Evolutionary conservation across 2,888 invertebrate species (phyloP).

Genomic region (Leptopilina drosophilae): DNA sequence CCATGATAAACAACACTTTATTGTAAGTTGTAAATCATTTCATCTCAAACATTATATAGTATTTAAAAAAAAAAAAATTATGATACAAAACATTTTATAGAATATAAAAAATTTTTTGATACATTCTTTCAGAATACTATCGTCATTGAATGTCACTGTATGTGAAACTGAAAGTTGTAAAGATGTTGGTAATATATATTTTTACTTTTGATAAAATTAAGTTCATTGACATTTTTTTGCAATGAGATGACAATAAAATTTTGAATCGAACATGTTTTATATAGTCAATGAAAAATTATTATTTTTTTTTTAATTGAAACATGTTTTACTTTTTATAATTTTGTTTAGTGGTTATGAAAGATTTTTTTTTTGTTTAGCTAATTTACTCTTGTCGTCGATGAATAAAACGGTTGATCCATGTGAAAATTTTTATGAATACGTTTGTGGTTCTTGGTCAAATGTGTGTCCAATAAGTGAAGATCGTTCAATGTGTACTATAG

Average conservation of each 20-base stretch:
- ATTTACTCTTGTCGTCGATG: conserved; percentile 43
- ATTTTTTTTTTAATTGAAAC: not conserved
- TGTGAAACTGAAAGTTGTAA: conserved; percentile 32
- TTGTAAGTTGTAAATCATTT: conserved; percentile 4
- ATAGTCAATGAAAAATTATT: no score
- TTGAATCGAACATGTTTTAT: no score
- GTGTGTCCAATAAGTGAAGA: conserved; percentile 42
- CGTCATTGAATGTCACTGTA: conserved; percentile 1
- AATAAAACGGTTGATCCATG: conserved; percentile 47
- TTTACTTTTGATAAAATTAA: not conserved
- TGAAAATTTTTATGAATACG: conserved; percentile 37
- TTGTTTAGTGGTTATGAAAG: not conserved
- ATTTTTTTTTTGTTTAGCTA: conserved; percentile 34
- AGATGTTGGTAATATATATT: conserved; percentile 33
- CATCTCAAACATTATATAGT: no score
- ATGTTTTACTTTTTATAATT: not conserved
- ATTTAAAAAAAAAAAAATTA: not conserved
- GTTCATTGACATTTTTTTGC: no score
- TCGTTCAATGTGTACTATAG: conserved; percentile 42
- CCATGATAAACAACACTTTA: conserved; percentile 2
- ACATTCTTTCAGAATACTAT: not conserved
- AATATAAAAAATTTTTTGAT: no score
- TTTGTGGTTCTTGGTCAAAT: conserved; percentile 45
- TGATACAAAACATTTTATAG: not conserved
- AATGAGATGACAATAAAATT: no score